Evolutionary conservation across 92 coral and sea anemone genomes (phyloP), one percentile per base, ranked within the genome.

Genomic region (Paragorgia papillata): DNA sequence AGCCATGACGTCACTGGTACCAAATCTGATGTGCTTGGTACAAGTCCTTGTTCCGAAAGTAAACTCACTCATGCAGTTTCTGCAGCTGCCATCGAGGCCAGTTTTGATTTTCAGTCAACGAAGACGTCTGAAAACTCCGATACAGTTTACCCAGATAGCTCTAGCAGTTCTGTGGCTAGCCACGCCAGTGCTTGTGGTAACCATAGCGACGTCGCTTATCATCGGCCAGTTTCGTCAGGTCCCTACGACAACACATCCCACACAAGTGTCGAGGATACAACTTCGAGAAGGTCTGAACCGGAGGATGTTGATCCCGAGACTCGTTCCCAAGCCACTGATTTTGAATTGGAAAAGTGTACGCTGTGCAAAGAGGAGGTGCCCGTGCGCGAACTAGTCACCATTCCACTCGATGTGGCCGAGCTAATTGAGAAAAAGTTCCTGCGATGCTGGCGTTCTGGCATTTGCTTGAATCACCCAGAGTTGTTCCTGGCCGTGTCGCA

Each of bases 371-470:
- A 82, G 4, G 91, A 85, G 13, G 82, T 79, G 57, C 79, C 85
- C 1, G 34, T 82, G 43, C 80, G 85, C 53, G 54, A 70, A 13
- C 84, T 85, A 5, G 86, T 91, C 17, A 73, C 88, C 49, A 55
- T 88, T 20, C 56, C 86, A 7, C 74, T 86, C 3, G 98, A 94
- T 35, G 70, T 87, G 9, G 79, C 90, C 30, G 82, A 80, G 41
- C 78, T 94, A 26, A 78, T 94, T 27, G 96, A 94, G 58, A 51
- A 74, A 1, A 66, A 85, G 0, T 89, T 76, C 27, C 88, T 94
- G 28, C 91, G 78, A 18, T 94, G 98, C 61, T 94, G 98, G 98
- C 89, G 88, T n/a, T 91, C 95, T 26, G 98, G 98, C 0, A 88
- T 94, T n/a, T 94, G 95, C 75, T 84, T 94, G 7, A 74, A 67